Conservation (phyloP, 2,888 invertebrate species). For the Congeria kusceri region DNA sequence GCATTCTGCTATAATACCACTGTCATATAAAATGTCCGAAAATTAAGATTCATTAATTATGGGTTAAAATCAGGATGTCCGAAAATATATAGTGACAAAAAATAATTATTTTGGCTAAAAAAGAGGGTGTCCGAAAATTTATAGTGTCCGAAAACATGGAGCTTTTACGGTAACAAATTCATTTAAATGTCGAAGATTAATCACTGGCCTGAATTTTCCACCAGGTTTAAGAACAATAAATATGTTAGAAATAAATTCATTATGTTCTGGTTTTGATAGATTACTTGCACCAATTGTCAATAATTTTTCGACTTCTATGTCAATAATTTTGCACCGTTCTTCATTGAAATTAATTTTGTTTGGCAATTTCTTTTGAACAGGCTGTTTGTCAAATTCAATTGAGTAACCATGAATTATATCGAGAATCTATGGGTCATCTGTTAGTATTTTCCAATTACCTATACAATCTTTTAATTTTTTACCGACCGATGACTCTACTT, state of each 20-base stretch:
- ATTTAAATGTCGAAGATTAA: not conserved
- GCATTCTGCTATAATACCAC: no score
- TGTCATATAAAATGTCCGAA: no score
- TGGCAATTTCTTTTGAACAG: not conserved
- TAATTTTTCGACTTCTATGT: not conserved
- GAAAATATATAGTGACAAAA: no score
- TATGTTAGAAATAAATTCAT: slow-evolving; percentile 13
- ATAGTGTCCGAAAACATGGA: no score
- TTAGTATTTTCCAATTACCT: not conserved
- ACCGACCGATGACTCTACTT: no score
- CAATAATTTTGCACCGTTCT: not conserved
- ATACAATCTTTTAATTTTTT: no score
- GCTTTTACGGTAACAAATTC: no score
- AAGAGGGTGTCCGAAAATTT: no score
- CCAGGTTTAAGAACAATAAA: slow-evolving; percentile 10
- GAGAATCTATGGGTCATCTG: not conserved
- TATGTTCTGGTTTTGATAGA: not conserved
- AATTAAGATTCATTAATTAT: no score
- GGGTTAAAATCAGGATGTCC: no score
- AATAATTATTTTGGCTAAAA: no score
- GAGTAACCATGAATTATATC: not conserved
- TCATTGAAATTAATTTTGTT: slow-evolving; percentile 1
- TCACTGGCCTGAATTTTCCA: slow-evolving; percentile 13
- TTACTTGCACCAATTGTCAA: slow-evolving; percentile 1
- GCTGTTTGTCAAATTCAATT: slow-evolving; percentile 5